These are phyloP conservation scores for Myotis pilosus DNA, from an alignment of 2,797 vertebrate genomes.

Conservation along the genomic window DNA sequence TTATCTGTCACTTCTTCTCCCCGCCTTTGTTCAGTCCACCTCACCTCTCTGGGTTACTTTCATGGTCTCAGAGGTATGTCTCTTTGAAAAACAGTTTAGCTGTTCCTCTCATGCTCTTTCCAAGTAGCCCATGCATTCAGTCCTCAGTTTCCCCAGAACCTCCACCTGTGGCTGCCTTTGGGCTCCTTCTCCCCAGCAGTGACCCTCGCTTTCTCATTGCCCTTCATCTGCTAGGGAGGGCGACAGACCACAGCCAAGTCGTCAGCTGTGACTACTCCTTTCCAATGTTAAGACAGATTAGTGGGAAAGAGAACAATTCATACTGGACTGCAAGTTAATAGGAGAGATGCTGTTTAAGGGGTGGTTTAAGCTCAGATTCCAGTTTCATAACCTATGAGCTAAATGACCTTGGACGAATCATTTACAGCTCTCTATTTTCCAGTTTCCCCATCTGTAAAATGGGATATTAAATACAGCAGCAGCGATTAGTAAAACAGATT, in stretches of 20 bases:
- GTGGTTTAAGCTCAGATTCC: neutral
- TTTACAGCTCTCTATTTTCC: neutral
- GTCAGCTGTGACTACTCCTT: neutral
- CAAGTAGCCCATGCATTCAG: neutral
- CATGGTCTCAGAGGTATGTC: neutral
- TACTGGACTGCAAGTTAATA: neutral
- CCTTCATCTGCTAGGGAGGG: neutral
- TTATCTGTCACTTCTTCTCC: neutral
- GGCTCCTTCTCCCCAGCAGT: neutral
- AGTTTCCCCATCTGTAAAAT: neutral
- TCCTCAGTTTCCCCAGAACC: neutral
- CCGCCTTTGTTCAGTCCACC: neutral
- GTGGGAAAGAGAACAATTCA: neutral
- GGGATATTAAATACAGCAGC: neutral
- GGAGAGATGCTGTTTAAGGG: neutral
- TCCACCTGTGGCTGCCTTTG: neutral
- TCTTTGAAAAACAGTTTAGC: neutral
- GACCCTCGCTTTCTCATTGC: neutral
- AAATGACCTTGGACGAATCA: neutral
- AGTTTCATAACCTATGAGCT: neutral
- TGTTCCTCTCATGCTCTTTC: no score
- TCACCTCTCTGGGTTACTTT: neutral
- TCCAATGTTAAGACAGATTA: neutral
- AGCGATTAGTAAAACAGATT: neutral
- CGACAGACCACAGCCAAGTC: neutral